Conservation (phyloP, 2,113 vertebrate species). For the Sceloporus tristichus region DNA sequence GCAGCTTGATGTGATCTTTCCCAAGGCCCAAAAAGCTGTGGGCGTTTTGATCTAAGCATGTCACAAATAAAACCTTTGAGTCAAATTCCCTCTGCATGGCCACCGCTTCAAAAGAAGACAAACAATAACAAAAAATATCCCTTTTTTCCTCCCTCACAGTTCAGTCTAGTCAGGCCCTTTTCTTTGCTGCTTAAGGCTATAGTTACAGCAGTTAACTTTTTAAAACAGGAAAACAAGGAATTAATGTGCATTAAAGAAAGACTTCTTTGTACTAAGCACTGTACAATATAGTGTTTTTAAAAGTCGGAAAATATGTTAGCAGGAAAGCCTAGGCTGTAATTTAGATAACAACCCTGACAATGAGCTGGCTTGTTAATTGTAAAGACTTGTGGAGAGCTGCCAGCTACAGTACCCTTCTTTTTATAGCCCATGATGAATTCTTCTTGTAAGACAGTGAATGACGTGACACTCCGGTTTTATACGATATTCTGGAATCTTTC, state of each 20-base stretch:
- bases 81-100: background rate
- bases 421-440: slow-evolving; percentile 34
- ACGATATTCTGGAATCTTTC: slow-evolving; percentile 1
- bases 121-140: slow-evolving; percentile 33
- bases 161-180: slow-evolving; percentile 14
- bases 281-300: slow-evolving; percentile 69
- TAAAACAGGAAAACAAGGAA: slow-evolving; percentile 67
- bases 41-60: slow-evolving; percentile 25
- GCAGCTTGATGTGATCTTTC: slow-evolving; percentile 2
- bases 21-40: slow-evolving; percentile 12
- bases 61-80: slow-evolving; percentile 33
- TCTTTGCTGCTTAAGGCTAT: slow-evolving; percentile 62
- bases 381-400: slow-evolving; percentile 67
- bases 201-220: slow-evolving; percentile 71
- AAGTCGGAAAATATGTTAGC: slow-evolving; percentile 71
- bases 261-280: slow-evolving; percentile 70
- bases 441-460: slow-evolving; percentile 49
- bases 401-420: slow-evolving; percentile 62
- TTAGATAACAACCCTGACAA: slow-evolving; percentile 73
- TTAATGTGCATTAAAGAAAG: slow-evolving; percentile 75
- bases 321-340: slow-evolving; percentile 74
- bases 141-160: slow-evolving; percentile 32
- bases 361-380: slow-evolving; percentile 68
- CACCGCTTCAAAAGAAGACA: slow-evolving; percentile 16
- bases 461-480: slow-evolving; percentile 31